Conservation (phyloP, 64 coral and sea anemone species). For the Actinia equina region DNA sequence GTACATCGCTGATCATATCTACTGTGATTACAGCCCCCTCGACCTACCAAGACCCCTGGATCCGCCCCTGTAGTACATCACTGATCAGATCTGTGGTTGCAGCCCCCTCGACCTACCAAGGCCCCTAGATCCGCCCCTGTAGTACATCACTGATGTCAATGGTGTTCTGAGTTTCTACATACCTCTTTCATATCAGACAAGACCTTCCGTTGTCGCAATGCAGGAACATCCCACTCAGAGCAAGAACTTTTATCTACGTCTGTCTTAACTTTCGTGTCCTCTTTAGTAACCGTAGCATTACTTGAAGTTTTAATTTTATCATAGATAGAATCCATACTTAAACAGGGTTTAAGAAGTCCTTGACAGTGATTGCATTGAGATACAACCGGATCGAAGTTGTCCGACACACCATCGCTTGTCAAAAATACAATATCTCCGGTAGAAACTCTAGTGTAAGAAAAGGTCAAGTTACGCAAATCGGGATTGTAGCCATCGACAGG, state of each 20-base stretch:
- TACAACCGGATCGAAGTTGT: constrained; percentile 97
- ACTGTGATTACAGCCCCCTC: too few relatives aligned
- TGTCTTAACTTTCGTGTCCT: background rate
- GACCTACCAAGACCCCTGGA: too few relatives aligned
- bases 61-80: too few relatives aligned
- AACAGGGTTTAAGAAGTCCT: constrained; percentile 14
- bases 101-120: too few relatives aligned
- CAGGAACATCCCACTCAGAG: constrained; percentile 38
- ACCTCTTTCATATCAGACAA: constrained; percentile 75
- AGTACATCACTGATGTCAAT: too few relatives aligned
- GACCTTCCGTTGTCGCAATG: constrained; percentile 52
- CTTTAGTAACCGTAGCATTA: background rate
- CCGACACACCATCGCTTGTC: constrained; percentile 94
- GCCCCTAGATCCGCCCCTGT: too few relatives aligned
- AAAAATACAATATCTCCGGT: constrained; percentile 91
- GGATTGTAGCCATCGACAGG: constrained; percentile 90
- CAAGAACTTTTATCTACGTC: background rate
- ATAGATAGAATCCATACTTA: constrained; percentile 54
- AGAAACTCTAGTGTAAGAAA: constrained; percentile 76
- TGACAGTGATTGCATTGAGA: constrained; percentile 75
- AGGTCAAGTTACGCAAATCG: constrained; percentile 90
- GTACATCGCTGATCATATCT: too few relatives aligned
- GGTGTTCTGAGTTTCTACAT: too few relatives aligned
- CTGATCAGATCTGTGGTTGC: too few relatives aligned
- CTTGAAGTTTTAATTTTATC: constrained; percentile 17